Percentiles rank a stretch among this genome's conserved stretches.
Conservation (phyloP, 2,797 vertebrate species). For the Monodelphis domestica region DNA sequence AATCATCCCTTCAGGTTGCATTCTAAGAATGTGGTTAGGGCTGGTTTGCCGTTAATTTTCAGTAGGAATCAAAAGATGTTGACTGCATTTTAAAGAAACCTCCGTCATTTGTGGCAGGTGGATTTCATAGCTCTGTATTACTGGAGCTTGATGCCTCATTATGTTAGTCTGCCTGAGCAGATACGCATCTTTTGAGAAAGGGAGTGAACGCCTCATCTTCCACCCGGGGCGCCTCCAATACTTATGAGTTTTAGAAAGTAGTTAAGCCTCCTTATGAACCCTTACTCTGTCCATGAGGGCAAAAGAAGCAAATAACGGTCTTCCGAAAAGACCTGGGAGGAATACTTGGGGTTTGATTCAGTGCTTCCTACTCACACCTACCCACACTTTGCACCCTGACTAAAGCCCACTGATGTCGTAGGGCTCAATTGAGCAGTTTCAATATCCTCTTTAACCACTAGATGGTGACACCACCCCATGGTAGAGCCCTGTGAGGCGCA, state of each 20-base stretch:
- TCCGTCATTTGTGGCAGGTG: background rate
- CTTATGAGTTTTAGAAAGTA: background rate
- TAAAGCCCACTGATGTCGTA: background rate
- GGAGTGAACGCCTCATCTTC: background rate
- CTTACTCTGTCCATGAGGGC: background rate
- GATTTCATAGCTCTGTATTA: background rate
- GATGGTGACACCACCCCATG: constrained; percentile 53
- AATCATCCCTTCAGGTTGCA: too few species aligned
- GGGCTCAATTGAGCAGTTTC: background rate
- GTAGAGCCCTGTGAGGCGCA: background rate
- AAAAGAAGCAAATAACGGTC: background rate
- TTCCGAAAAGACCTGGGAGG: background rate
- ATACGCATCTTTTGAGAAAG: background rate
- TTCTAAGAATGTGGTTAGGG: too few species aligned
- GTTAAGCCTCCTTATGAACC: background rate
- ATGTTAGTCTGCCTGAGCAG: background rate
- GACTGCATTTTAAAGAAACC: too few species aligned
- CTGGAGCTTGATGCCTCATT: background rate
- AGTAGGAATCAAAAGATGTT: too few species aligned
- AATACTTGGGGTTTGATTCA: background rate
- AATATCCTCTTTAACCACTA: constrained; percentile 35
- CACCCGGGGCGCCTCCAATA: background rate
- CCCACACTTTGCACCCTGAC: background rate
- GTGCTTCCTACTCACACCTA: background rate
- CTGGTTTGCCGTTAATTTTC: too few species aligned